Conservation (phyloP, 2,888 invertebrate species). For the Lasioglossum calceatum region DNA sequence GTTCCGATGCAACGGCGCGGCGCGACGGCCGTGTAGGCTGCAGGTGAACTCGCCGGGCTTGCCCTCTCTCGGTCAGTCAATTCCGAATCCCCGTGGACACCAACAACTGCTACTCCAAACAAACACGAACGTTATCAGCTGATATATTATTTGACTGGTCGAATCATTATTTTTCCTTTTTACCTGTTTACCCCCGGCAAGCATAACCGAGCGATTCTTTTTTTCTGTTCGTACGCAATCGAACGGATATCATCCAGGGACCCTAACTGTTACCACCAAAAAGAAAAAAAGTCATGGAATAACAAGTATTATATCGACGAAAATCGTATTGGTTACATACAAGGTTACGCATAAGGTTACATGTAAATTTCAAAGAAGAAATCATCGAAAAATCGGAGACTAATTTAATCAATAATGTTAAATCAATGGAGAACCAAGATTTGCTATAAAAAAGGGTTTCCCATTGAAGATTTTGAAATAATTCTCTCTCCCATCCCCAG, state of each 20-base stretch:
- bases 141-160: constrained; percentile 3
- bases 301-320: no score
- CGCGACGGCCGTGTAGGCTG: neutral
- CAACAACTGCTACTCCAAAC: neutral
- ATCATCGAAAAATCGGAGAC: no score
- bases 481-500: no score
- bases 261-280: no score
- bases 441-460: no score
- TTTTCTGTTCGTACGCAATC: neutral
- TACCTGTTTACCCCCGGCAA: neutral
- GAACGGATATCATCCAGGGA: neutral
- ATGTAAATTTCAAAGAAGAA: no score
- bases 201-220: neutral
- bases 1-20: constrained; percentile 20
- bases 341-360: no score
- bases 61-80: constrained; percentile 1
- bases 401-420: no score
- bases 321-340: no score
- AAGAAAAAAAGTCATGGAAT: no score
- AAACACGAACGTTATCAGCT: neutral
- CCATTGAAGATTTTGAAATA: no score
- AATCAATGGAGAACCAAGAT: no score
- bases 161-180: neutral
- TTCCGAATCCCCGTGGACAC: constrained; percentile 8
- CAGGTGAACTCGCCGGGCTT: constrained; percentile 8